Conservation (phyloP, 37 sponge, comb jelly and placozoan species). For the Diacarnus erythraeanus region DNA sequence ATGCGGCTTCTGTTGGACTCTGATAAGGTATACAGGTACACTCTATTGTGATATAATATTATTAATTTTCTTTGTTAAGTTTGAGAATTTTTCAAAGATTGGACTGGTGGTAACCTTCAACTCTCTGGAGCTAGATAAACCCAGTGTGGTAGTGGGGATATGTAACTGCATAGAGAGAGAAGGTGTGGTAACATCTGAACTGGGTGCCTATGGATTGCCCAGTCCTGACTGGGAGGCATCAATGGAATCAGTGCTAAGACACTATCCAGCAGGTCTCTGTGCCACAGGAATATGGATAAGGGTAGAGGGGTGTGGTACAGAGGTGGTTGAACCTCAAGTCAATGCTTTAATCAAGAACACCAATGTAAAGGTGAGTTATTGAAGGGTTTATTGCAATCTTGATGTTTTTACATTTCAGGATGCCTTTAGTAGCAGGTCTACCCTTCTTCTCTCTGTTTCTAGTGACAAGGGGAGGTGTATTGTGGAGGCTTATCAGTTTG, state of each 20-base stretch:
- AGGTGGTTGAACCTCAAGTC: background rate
- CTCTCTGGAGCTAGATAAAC: background rate
- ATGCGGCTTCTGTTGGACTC: slow-evolving; percentile 17
- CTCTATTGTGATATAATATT: background rate
- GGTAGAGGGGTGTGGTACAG: background rate
- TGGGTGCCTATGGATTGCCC: background rate
- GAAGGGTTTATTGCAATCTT: too few relatives aligned
- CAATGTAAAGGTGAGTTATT: slow-evolving; percentile 3
- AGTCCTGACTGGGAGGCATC: slow-evolving; percentile 43
- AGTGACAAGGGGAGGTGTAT: background rate
- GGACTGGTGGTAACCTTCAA: slow-evolving; percentile 17
- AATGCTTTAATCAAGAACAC: slow-evolving; percentile 9
- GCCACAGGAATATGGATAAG: slow-evolving; percentile 37
- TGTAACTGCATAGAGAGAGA: slow-evolving; percentile 10
- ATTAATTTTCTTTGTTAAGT: background rate
- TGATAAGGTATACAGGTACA: background rate
- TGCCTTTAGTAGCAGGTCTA: background rate
- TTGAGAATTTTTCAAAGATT: background rate
- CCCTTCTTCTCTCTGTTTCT: slow-evolving; percentile 3
- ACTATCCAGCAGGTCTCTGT: slow-evolving; percentile 26
- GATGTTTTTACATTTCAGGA: background rate
- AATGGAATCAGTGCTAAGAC: background rate
- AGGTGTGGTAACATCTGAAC: background rate
- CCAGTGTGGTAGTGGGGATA: slow-evolving; percentile 27
- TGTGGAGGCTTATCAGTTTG: background rate